Evolutionary conservation across 1,140 invertebrate genomes (phyloP).

Genomic region (Elysia chlorotica): DNA sequence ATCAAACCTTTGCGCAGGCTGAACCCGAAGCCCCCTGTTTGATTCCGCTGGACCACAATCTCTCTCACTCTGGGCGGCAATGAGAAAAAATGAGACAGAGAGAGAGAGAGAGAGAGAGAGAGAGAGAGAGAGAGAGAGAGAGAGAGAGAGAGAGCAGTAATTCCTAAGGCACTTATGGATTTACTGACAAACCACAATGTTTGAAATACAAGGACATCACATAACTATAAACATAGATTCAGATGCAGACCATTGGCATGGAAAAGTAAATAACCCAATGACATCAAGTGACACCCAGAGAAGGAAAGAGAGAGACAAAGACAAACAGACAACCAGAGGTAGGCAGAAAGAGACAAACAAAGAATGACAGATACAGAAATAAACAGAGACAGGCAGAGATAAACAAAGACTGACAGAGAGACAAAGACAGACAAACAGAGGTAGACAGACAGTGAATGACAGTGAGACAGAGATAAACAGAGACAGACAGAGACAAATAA

Average conservation of each 20-base stretch:
- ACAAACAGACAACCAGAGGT: background rate
- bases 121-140: constrained; percentile 6
- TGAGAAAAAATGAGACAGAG: too few species aligned
- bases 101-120: background rate
- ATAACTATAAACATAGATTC: too few species aligned
- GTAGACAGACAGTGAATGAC: background rate
- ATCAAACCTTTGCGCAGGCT: constrained; percentile 75
- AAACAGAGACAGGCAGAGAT: background rate
- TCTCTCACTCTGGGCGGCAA: constrained; percentile 77
- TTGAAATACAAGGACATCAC: too few species aligned
- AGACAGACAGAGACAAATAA: background rate
- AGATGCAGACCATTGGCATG: too few species aligned
- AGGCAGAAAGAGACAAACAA: background rate
- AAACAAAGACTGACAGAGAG: background rate
- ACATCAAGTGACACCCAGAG: background rate
- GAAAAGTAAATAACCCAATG: too few species aligned
- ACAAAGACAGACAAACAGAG: background rate
- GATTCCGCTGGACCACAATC: constrained; percentile 79
- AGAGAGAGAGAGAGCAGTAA: constrained; percentile 7
- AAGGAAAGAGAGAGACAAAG: background rate
- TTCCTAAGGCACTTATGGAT: too few species aligned
- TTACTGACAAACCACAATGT: too few species aligned
- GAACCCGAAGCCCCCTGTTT: constrained; percentile 92
- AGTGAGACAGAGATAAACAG: background rate
- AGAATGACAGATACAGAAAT: background rate